phyloP scores from a whole-genome alignment of 1,140 invertebrate genomes.

The Drosophila triauraria region DNA sequence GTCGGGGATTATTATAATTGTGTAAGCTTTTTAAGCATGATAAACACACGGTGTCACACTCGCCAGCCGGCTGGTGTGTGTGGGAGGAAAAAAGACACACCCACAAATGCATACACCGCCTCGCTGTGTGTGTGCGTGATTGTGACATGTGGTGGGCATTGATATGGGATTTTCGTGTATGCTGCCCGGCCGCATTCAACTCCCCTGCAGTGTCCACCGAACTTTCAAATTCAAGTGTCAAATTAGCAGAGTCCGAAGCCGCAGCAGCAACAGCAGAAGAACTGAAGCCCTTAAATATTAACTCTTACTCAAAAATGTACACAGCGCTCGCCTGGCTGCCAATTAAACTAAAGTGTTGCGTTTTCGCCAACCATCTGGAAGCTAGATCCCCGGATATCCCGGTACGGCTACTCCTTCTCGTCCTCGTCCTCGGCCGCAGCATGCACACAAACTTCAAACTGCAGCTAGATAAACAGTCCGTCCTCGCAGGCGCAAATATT shows the following conservation, averaged over 20 bases:
- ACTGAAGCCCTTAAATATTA: slow-evolving; percentile 66
- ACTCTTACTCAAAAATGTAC: slow-evolving; percentile 81
- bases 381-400: slow-evolving; percentile 12
- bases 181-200: slow-evolving; percentile 11
- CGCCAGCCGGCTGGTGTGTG: slow-evolving; percentile 4
- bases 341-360: slow-evolving; percentile 78
- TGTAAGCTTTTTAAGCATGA: slow-evolving; percentile 66
- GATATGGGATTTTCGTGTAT: slow-evolving; percentile 66
- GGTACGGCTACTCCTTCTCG: not conserved
- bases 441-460: slow-evolving; percentile 66
- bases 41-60: slow-evolving; percentile 42
- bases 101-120: not conserved
- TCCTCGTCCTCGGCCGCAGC: slow-evolving; percentile 40
- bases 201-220: slow-evolving; percentile 18
- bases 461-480: slow-evolving; percentile 71
- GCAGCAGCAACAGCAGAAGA: slow-evolving; percentile 2
- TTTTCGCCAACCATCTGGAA: slow-evolving; percentile 43
- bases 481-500: slow-evolving; percentile 72
- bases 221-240: slow-evolving; percentile 64
- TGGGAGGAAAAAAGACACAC: slow-evolving; percentile 18
- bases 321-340: slow-evolving; percentile 67
- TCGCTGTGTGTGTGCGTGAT: slow-evolving; percentile 16
- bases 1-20: slow-evolving; percentile 65
- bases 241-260: slow-evolving; percentile 53
- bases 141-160: slow-evolving; percentile 61